Conservation (phyloP, 2,797 vertebrate species). For the Chaetophractus vellerosus region DNA sequence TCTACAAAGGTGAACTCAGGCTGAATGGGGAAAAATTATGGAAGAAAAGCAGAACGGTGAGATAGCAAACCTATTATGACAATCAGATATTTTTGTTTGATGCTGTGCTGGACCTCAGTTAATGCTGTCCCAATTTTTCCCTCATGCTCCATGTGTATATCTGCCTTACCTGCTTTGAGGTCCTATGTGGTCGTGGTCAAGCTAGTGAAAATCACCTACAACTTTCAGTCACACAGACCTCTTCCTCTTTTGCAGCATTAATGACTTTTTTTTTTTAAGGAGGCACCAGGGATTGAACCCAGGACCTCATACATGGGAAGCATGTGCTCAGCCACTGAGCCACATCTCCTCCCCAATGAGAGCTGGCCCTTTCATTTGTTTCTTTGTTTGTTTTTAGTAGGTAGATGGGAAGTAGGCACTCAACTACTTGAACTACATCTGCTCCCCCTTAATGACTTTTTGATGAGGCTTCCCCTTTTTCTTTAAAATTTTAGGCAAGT, state of each 20-base stretch:
- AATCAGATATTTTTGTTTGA: background rate
- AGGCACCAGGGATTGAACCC: too few species aligned
- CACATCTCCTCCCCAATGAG: too few species aligned
- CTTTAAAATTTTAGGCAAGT: background rate
- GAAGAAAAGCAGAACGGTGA: constrained; percentile 98
- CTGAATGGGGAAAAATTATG: constrained; percentile 96
- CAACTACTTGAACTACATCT: too few species aligned
- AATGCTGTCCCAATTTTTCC: background rate
- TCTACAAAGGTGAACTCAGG: constrained; percentile 95
- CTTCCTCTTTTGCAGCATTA: background rate
- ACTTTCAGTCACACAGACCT: background rate
- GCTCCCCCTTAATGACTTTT: background rate
- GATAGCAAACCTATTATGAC: constrained; percentile 70
- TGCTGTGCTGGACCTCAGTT: background rate
- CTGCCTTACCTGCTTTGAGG: background rate
- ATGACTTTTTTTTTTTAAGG: background rate
- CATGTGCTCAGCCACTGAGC: too few species aligned
- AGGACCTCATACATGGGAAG: too few species aligned
- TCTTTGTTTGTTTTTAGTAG: too few species aligned
- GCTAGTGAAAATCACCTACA: background rate
- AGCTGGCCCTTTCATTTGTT: too few species aligned
- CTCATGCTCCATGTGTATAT: background rate
- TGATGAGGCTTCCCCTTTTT: background rate
- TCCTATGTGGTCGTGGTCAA: background rate
- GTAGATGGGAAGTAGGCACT: too few species aligned